These are phyloP conservation scores for Chrysogorgia sp. DNA, from an alignment of 92 coral and sea anemone genomes.

Conservation along the genomic window DNA sequence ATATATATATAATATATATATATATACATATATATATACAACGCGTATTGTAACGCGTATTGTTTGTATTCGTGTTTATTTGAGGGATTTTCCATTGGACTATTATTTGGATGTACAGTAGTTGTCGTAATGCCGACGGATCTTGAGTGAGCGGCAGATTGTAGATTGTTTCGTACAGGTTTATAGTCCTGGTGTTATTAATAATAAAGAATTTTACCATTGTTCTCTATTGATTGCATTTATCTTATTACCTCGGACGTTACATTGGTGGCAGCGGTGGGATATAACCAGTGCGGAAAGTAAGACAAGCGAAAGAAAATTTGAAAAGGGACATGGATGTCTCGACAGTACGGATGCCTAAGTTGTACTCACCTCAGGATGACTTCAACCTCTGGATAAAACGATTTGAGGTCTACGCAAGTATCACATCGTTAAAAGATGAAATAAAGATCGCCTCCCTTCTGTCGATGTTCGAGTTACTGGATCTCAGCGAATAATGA, in stretches of 20 bases:
- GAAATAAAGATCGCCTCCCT: background rate
- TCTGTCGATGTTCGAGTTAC: background rate
- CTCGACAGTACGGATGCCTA: background rate
- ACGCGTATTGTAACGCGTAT: background rate
- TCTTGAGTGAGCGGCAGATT: too few species aligned
- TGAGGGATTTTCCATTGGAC: too few species aligned
- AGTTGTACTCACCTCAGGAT: background rate
- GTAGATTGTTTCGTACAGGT: too few species aligned
- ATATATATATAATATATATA: too few species aligned
- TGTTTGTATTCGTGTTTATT: too few species aligned
- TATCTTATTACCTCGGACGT: background rate
- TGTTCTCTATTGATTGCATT: background rate
- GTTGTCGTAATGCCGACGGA: too few species aligned
- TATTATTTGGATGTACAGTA: too few species aligned
- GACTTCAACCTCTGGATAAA: background rate
- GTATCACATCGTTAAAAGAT: background rate
- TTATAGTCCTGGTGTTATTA: too few species aligned
- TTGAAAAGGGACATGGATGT: background rate
- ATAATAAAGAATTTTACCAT: too few species aligned
- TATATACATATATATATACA: too few species aligned
- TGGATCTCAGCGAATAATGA: background rate
- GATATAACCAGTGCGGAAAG: too few species aligned
- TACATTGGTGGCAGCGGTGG: conserved; percentile 26
- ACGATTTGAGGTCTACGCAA: background rate
- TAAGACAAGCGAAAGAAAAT: background rate